Evolutionary conservation across 1,140 invertebrate genomes (phyloP), one percentile per base, ranked within the genome.

Genomic region (Octopus bimaculoides): DNA sequence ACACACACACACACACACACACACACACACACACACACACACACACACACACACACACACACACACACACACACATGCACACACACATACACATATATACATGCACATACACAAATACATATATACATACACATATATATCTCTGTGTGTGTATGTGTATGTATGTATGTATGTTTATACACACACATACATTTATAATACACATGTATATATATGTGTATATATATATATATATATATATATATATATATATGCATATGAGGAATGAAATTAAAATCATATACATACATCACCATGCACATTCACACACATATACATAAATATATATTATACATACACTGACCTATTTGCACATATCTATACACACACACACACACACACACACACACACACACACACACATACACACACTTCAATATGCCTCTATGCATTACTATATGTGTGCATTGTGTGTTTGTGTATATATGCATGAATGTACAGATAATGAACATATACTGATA

Each of bases 361-460:
- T 41, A 41, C n/a, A n/a, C 20, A 75, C 73, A 9, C 8, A 8
- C 73, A 8, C 73, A 8, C 73, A 9, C 41, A 26, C 54, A 78
- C 75, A 78, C 75, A 66, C 55, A 75, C 78, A 75, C 20, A 75
- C 73, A 61, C 56, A 61, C 14, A 61, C 56, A 61, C 56, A 61
- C 56, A 61, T 14, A 61, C 14, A 61, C 56, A 61, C 56, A 61
- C 56, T 61, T 61, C 17, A 9, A 61, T 12, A 61, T 12, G 17
- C 56, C 9, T 9, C 9, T 61, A 4, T 17, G 9, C 17, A 61
- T 61, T 12, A 12, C 1, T 61, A 61, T 17, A 61, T 61, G 17
- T 61, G 17, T 61, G 9, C 17, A 61, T 9, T 61, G 56, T 61
- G 17, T 61, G 56, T 61, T 61, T 61, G 56, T 61, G 56, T 61